Conservation (phyloP, 2,797 vertebrate genomes). For the Enteromius mattozi region DNA sequence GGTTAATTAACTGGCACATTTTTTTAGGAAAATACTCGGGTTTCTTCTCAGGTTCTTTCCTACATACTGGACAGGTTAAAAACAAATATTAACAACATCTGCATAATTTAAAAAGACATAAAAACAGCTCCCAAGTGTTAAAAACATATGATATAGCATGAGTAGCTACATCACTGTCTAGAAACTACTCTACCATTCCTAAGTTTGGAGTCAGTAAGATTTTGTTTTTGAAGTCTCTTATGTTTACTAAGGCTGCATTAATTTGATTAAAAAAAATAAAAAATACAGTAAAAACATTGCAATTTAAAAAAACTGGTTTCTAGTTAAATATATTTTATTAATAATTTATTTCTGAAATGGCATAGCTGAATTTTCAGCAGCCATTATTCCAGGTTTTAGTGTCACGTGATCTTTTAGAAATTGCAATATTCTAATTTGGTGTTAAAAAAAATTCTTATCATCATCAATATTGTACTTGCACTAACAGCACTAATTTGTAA, state of each 20-base stretch:
- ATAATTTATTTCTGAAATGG: background rate
- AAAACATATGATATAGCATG: background rate
- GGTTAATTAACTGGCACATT: slow-evolving; percentile 39
- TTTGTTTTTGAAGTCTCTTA: background rate
- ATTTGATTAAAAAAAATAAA: background rate
- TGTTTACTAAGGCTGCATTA: background rate
- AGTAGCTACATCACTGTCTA: background rate
- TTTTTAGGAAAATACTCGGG: background rate
- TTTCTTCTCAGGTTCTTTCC: slow-evolving; percentile 14
- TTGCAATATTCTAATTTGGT: background rate
- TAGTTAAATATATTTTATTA: background rate
- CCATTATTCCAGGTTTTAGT: background rate
- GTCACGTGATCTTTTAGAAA: background rate
- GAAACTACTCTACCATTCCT: background rate
- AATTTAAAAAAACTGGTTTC: background rate
- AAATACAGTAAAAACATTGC: background rate
- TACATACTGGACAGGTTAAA: background rate
- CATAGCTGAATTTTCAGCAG: background rate
- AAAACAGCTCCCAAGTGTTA: slow-evolving; percentile 9
- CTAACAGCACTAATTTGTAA: background rate
- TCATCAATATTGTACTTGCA: background rate
- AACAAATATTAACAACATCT: slow-evolving; percentile 1
- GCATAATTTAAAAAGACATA: slow-evolving; percentile 2
- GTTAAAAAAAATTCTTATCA: background rate
- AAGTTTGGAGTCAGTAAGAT: background rate